Base-by-base conservation (phyloP, 2,113 vertebrate species). In the Arothron firmamentum region DNA sequence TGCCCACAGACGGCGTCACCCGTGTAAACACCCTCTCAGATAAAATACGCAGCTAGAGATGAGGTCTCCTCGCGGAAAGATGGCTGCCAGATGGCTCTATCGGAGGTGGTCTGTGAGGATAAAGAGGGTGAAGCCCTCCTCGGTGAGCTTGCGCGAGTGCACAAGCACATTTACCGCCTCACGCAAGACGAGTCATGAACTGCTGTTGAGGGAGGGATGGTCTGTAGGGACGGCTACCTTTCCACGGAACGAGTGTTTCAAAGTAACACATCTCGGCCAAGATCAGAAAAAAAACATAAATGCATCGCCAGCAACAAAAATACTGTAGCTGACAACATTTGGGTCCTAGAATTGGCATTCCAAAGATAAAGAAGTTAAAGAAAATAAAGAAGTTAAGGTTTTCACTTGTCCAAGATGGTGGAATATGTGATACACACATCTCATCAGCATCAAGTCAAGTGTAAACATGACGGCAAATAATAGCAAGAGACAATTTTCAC, bases 71-170 rank as follows among this genome's bases (percentile, higher is more conserved):
- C 6, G 62, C 53, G 28, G 70, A 71, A 56, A 65, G 51, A n/a
- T n/a, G n/a, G 72, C 63, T 74, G 79, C 61, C 82, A 83, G 84
- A 81, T 84, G 82, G 84, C 65, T 31, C 60, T 16, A 59, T 66
- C 63, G 65, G 80, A 78, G 67, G 72, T 85, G 80, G 76, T 80
- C 75, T 80, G 68, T 17, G 18, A 74, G 81, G 69, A 72, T 74
- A 62, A 78, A 63, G 80, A 48, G 59, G 73, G 65, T 65, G 71
- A 78, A 78, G 67, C 71, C 78, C 2, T 72, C 69, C 57, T 72
- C 46, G 7, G 62, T 67, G 65, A 62, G 67, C 80, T 82, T 75
- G 79, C 73, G 67, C 81, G 83, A 75, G 75, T 50, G 78, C 75
- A 59, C 47, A 60, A 75, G 65, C 45, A 50, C 41, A 77, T 80